Evolutionary conservation across 2,797 vertebrate genomes (phyloP).

Genomic region (Linurgus olivaceus): DNA sequence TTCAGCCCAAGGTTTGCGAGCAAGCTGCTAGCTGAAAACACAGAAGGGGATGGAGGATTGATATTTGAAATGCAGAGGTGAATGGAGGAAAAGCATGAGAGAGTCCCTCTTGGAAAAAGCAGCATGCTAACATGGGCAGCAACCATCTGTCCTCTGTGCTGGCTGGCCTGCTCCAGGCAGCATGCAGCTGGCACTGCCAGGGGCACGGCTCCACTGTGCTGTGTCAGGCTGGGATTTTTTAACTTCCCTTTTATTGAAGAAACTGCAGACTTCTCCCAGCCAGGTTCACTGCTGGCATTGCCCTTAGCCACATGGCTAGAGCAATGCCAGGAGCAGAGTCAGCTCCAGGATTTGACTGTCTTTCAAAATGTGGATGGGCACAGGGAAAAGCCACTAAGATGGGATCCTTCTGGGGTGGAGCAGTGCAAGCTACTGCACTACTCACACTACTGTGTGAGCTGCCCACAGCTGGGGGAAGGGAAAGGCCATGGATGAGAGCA

Average conservation of each 20-base stretch:
- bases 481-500: neutral
- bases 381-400: neutral
- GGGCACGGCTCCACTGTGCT: accelerated
- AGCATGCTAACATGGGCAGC: neutral
- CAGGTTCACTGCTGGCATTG: neutral
- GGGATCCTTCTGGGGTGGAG: neutral
- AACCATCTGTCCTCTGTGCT: neutral
- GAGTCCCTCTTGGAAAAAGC: neutral
- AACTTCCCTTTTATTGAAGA: neutral
- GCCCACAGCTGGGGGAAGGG: accelerated
- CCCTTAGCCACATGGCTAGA: neutral
- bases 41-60: neutral
- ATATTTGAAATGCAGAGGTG: neutral
- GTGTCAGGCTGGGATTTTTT: accelerated
- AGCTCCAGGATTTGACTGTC: neutral
- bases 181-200: neutral
- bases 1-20: neutral
- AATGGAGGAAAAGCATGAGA: neutral
- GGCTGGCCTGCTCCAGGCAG: neutral
- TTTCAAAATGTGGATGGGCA: neutral
- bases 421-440: neutral
- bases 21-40: neutral
- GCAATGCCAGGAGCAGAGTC: neutral
- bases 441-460: neutral
- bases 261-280: neutral